Base-by-base conservation (phyloP, 1,140 invertebrate genomes). In the Orius laevigatus region DNA sequence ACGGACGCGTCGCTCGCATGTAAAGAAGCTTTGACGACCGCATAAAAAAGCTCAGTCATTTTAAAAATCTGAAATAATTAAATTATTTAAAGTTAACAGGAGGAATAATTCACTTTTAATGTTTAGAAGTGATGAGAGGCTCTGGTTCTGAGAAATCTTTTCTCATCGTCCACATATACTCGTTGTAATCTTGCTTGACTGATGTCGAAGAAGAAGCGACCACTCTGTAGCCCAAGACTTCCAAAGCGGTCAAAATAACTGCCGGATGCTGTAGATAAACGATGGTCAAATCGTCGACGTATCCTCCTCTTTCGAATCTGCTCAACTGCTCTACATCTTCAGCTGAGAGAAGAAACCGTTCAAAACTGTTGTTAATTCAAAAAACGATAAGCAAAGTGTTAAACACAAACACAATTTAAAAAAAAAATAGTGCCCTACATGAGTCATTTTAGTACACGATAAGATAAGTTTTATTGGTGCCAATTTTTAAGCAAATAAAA, bases 111-210 rank as follows among this genome's bases (percentile, higher is more conserved):
- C 33, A 12, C 15, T 16, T 38, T 38, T 38, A 38, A 38, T 48
- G 38, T 35, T 48, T 34, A 8, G 44, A 36, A 8, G 14, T 32
- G 47, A 34, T 31, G 31, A 39, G 35, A 16, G 69, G 70, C 62
- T 88, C 84, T 38, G 82, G 82, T 59, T 86, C 84, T 45, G 76
- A 68, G 64, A 86, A 86, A 56, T 86, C 82, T 65, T 83, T 84
- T 71, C 82, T 78, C 79, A 87, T 84, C 64, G 84, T 88, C 84
- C 84, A 88, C 81, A 86, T 85, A 57, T 85, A 84, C 59, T 85
- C 81, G 71, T 84, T 85, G 60, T 85, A 84, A 61, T 85, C 81
- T 65, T 84, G 81, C 65, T 85, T 84, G 64, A 84, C 79, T 51
- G 79, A 75, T 49, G 81, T 84, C 42, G 81, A 84, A 52, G 82